Evolutionary conservation across 2,797 vertebrate species (phyloP), one percentile per base, ranked within the genome.

Genomic region (Eulemur coronatus): DNA sequence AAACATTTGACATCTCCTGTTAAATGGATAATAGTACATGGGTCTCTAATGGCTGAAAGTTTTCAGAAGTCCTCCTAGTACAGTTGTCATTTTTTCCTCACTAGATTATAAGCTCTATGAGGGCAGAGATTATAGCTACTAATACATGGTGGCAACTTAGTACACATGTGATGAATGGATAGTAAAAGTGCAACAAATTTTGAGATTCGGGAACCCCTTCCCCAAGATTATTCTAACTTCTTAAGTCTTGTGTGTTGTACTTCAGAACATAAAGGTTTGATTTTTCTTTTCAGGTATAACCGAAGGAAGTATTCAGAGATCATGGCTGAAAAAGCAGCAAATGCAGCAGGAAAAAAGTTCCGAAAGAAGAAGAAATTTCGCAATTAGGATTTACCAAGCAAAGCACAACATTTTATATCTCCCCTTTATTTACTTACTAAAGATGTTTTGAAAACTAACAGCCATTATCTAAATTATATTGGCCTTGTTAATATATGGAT

Each of bases 251-350:
- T 84, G 22, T 95, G 22, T 85, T 11, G 0, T 97, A 90, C 86
- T 97, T 98, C 18, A 97, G 94, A 97, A 90, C 55, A 67, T 93
- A 69, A 91, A 91, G 20, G 11, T 94, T 85, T 97, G 89, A 79
- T 97, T 97, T 97, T 98, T 98, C 97, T 96, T 95, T 98, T 98
- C 97, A 99, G 99, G 72, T 99, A 99, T 79, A 99, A 99, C 98
- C 99, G 99, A 99, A 99, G 98, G 98, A 99, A 99, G 96, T 99
- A 99, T 97, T 99, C 99, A 94, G 98, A 99, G 93, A 99, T 99
- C 97, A 98, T 99, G 98, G 95, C 98, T 81, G 99, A 99, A 98
- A 99, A 98, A 98, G 99, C 99, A 96, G 99, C 99, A 75, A 98
- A 98, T 76, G 98, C 98, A 95, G 99, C 99, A 87, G 99, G 99